Base-by-base conservation (phyloP, 2,797 vertebrate species). In the Todus mexicanus region DNA sequence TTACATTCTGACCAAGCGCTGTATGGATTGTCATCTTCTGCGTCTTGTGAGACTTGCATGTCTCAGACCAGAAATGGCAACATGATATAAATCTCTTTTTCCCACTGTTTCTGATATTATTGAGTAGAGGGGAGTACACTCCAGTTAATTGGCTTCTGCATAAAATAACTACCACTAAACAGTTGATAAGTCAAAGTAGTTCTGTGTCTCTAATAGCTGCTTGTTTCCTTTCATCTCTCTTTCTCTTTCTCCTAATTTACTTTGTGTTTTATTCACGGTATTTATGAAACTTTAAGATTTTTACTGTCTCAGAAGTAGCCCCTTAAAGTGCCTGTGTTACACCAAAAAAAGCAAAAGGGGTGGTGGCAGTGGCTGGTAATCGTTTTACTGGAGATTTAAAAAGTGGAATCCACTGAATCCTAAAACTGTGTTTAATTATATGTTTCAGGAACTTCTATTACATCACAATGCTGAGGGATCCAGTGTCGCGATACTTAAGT, bases 371-470 rank as follows among this genome's bases (percentile, higher is more conserved):
- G 12, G 9, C 19, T 37, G 59, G 29, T 42, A 72, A 42, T 51
- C 0, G 0, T 76, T 89, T 87, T 50, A 21, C 3, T 48, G 43
- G 53, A 70, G 54, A 85, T 59, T 29, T 38, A 54, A 65, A 17
- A 68, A 65, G 8, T 57, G 35, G 74, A 70, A 54, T 57, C 23
- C 54, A 29, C 51, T 47, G 43, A 63, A 43, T 73, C 65, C 64
- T 91, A 91, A 95, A 91, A 92, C 21, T 11, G n/a, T 90, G 64
- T 80, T 96, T 85, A 93, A 77, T 94, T 9, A 14, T 97, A 29
- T 97, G 56, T 98, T 98, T 77, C 97, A 99, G 99, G 97, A 99
- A 98, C 81, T 99, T 99, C 98, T 99, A 99, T 96, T 99, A 99
- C 96, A 99, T 99, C 97, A 99, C 99, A 1, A 99, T 99, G 98